A percentile compares a stretch with the other conserved stretches of the same genome.
phyloP scores from a whole-genome alignment of 2,113 vertebrate genomes.

The Boleophthalmus pectinirostris region DNA sequence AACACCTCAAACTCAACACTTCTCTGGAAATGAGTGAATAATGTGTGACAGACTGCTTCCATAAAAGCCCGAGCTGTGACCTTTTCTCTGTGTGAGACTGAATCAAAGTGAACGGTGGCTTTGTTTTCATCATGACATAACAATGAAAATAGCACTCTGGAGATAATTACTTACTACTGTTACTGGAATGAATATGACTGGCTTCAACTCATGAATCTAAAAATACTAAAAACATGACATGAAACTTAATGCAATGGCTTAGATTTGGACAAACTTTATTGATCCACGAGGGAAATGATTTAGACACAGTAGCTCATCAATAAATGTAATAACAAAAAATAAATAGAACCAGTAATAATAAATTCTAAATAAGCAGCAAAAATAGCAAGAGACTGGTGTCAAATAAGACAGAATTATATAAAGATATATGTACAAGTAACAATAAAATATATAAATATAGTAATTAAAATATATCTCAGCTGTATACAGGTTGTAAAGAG shows the following conservation, averaged over 20 bases:
- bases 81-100: neutral
- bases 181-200: neutral
- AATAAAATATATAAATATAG: too few species aligned
- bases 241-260: neutral
- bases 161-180: neutral
- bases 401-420: too few species aligned
- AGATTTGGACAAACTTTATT: too few species aligned
- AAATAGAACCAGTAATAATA: too few species aligned
- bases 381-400: too few species aligned
- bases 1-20: neutral
- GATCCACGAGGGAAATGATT: too few species aligned
- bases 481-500: too few species aligned
- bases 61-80: constrained; percentile 8
- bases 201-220: constrained; percentile 1
- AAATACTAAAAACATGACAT: neutral
- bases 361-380: too few species aligned
- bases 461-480: too few species aligned
- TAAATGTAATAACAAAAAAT: too few species aligned
- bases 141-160: constrained; percentile 2
- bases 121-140: constrained; percentile 6
- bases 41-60: neutral
- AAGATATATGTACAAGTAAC: too few species aligned
- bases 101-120: neutral
- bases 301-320: too few species aligned
- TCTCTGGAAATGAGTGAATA: constrained; percentile 1